Evolutionary conservation across 2,888 invertebrate genomes (phyloP).

Genomic region (Stictocephala bisonia): DNA sequence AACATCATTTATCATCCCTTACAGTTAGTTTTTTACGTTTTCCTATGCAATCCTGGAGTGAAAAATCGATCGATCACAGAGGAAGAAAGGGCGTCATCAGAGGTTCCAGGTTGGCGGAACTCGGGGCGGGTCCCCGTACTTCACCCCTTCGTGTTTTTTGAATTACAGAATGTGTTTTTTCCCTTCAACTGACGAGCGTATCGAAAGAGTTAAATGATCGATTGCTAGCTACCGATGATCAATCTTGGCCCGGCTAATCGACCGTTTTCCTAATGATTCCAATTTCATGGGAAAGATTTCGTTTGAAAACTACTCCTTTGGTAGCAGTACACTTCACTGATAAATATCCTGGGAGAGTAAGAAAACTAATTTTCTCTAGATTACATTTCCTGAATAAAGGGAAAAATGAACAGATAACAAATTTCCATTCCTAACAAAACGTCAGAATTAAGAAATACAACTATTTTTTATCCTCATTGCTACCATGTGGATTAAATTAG

Average conservation of each 20-base stretch:
- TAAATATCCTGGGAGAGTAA: too few species aligned
- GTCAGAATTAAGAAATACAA: too few species aligned
- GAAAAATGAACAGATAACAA: too few species aligned
- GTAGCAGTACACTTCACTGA: too few species aligned
- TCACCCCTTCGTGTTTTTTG: slow-evolving; percentile 42
- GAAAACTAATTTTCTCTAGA: too few species aligned
- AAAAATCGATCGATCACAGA: slow-evolving; percentile 36
- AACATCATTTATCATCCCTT: slow-evolving; percentile 18
- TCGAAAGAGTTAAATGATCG: slow-evolving; percentile 46
- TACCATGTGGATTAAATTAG: too few species aligned
- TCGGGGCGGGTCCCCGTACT: slow-evolving; percentile 9
- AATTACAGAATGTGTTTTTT: slow-evolving; percentile 36
- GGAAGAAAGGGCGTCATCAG: slow-evolving; percentile 31
- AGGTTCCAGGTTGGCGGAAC: slow-evolving; percentile 16
- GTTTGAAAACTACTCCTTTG: too few species aligned
- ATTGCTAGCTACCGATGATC: slow-evolving; percentile 26
- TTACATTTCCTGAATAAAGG: too few species aligned
- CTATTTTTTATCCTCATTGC: too few species aligned
- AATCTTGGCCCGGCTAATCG: slow-evolving; percentile 23
- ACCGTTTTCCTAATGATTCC: slow-evolving; percentile 37
- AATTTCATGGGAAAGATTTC: slow-evolving; percentile 40
- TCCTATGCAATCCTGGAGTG: slow-evolving; percentile 37
- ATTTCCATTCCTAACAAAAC: too few species aligned
- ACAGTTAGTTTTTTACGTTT: slow-evolving; percentile 27
- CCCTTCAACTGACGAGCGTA: slow-evolving; percentile 25